Conservation (phyloP, 2,888 invertebrate genomes). For the Thumatha senex region DNA sequence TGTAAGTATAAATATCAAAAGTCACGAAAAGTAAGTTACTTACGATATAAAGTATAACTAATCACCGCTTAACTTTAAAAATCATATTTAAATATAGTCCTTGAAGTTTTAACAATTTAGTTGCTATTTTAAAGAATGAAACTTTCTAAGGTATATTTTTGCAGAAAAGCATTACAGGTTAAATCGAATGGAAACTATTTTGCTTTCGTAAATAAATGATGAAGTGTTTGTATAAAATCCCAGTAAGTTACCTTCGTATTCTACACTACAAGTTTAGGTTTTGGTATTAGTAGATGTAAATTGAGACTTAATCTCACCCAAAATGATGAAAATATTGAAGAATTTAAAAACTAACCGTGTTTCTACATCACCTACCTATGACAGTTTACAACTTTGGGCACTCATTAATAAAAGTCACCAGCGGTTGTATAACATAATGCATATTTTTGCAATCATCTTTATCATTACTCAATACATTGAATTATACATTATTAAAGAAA, state of each 20-base stretch:
- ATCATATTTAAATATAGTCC: too few species aligned
- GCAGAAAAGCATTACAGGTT: not conserved
- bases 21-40: too few species aligned
- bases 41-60: too few species aligned
- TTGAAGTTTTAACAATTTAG: too few species aligned
- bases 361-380: constrained; percentile 55
- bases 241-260: not conserved
- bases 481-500: constrained; percentile 55
- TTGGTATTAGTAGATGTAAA: not conserved
- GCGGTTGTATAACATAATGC: constrained; percentile 46
- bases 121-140: too few species aligned
- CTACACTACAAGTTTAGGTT: not conserved
- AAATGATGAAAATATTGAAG: constrained; percentile 26
- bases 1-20: too few species aligned
- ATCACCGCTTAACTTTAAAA: too few species aligned
- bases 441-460: constrained; percentile 50
- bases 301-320: not conserved
- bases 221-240: not conserved
- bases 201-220: not conserved
- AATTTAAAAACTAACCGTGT: constrained; percentile 43
- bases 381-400: constrained; percentile 53
- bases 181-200: not conserved
- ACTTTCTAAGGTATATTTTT: too few species aligned
- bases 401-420: constrained; percentile 52
- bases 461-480: constrained; percentile 65